Percentiles rank a stretch among this genome's conserved stretches.
Evolutionary conservation across 2,888 invertebrate species (phyloP).

Genomic region (Acleris sparsana): DNA sequence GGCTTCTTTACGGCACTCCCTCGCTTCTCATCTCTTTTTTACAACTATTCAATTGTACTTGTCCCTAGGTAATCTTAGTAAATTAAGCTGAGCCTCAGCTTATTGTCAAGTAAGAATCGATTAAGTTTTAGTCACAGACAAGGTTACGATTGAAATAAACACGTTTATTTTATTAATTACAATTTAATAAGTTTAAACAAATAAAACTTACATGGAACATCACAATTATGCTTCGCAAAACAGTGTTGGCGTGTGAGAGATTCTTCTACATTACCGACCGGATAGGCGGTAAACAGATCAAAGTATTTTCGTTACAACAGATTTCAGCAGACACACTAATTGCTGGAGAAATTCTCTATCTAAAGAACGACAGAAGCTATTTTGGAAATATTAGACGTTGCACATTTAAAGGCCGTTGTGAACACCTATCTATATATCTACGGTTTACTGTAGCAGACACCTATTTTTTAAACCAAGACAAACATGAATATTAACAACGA

Average conservation of each 20-base stretch:
- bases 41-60: conserved; percentile 3
- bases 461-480: conserved; percentile 13
- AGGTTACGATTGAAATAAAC: conserved; percentile 46
- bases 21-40: conserved; percentile 18
- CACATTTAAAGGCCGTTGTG: conserved; percentile 50
- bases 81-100: no score
- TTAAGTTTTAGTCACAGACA: no score
- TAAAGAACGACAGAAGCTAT: conserved; percentile 55
- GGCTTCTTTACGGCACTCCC: conserved; percentile 7
- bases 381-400: conserved; percentile 53
- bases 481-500: conserved; percentile 36
- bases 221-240: conserved; percentile 84
- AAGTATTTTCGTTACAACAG: conserved; percentile 26
- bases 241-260: conserved; percentile 67
- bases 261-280: conserved; percentile 47
- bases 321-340: conserved; percentile 11
- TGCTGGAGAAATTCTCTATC: conserved; percentile 56
- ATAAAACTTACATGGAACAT: conserved; percentile 81
- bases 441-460: conserved; percentile 22
- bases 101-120: no score
- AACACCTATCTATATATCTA: conserved; percentile 30
- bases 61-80: no score
- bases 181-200: conserved; percentile 81
- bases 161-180: conserved; percentile 60
- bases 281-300: conserved; percentile 21